Conservation (phyloP, 2,113 vertebrate genomes). For the Nycticryphes semicollaris region DNA sequence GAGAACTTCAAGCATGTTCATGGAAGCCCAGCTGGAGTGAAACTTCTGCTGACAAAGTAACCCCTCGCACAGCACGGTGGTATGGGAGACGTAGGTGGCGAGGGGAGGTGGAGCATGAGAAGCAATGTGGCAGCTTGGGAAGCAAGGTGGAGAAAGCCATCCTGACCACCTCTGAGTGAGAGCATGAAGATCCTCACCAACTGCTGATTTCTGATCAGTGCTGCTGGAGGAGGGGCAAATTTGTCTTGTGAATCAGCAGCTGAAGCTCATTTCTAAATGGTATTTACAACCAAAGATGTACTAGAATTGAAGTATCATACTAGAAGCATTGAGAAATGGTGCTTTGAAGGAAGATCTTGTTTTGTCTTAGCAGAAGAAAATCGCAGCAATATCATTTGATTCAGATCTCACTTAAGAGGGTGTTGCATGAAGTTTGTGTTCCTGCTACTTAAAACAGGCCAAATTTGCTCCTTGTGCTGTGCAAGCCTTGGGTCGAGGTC, state of each 20-base stretch:
- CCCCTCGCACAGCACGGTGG: fast-evolving
- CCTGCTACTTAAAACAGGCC: background rate
- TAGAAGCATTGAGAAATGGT: background rate
- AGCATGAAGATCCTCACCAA: background rate
- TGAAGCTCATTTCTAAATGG: background rate
- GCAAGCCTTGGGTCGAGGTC: background rate
- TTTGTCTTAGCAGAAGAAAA: background rate
- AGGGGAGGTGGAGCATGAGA: fast-evolving
- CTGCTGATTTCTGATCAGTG: background rate
- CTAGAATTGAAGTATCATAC: background rate
- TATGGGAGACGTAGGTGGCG: background rate
- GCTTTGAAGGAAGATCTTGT: background rate
- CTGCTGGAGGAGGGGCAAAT: background rate
- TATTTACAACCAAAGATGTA: background rate
- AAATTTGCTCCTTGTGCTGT: background rate
- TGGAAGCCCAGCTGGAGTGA: background rate
- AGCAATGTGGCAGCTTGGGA: background rate
- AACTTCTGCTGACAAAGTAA: background rate
- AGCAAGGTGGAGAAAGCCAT: background rate
- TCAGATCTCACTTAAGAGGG: background rate
- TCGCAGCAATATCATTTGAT: background rate
- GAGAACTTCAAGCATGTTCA: fast-evolving
- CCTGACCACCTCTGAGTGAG: background rate
- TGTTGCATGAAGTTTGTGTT: background rate
- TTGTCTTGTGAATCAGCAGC: background rate